Evolutionary conservation across 2,113 vertebrate genomes (phyloP), one percentile per base, ranked within the genome.

Genomic region (Orycteropus afer): DNA sequence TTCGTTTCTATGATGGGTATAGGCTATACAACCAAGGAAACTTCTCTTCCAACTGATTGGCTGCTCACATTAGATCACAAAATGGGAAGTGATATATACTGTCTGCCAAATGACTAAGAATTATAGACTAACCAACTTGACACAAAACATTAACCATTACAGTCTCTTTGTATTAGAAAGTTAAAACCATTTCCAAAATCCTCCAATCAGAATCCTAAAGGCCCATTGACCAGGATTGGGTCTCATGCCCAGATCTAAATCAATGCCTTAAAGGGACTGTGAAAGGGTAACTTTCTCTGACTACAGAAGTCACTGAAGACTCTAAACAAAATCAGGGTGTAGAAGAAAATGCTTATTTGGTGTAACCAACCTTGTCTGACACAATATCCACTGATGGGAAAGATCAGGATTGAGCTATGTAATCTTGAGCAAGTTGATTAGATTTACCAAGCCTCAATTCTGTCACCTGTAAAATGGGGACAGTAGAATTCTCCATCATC

Each of bases 121-220:
- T n/a, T n/a, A n/a, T n/a, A n/a, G n/a, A n/a, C n/a, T n/a, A 53
- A 15, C 51, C 51, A 53, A 53, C 13, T 53, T 53, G 51, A 53
- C 12, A 53, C 51, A 53, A 15, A 53, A 15, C 51, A 53, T 53
- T 53, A 53, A 53, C 51, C 51, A 53, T 53, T 15, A 53, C 51
- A 15, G 1, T 47, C 63, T 23, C 61, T 76, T 87, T 71, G 45
- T 14, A 32, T 22, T 42, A n/a, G 11, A 51, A 29, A 92, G 34
- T 77, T 83, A 67, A 88, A 42, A 71, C 45, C 32, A 79, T 92
- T 92, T 77, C 42, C 69, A 40, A 82, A 78, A 74, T 77, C 29
- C 53, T 83, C 34, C 42, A 29, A 5, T 59, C 59, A 69, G 49
- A 29, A 83, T 32, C n/a, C n/a, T 51, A 14, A 74, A 65, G 47